phyloP scores from a whole-genome alignment of 2,113 vertebrate species.

The Nymphicus hollandicus region DNA sequence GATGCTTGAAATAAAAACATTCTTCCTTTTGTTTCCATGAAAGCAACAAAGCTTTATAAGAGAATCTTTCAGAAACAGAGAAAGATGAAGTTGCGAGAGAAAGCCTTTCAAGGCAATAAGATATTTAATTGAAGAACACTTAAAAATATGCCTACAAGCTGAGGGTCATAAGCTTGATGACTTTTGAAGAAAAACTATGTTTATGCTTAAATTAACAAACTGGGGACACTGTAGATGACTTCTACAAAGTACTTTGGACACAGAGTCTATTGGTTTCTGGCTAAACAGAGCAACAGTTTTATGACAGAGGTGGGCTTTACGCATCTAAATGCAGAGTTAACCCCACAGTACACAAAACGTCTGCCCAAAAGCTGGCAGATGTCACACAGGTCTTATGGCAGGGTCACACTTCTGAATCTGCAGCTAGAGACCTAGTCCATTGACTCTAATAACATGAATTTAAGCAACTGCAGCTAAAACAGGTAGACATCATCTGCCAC shows the following conservation, averaged over 20 bases:
- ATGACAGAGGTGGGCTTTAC: not conserved
- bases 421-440: not conserved
- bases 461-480: not conserved
- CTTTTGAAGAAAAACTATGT: not conserved
- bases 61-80: not conserved
- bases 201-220: not conserved
- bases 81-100: not conserved
- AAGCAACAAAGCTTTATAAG: not conserved
- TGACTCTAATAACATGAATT: not conserved
- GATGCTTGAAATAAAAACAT: not conserved
- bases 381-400: not conserved
- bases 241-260: not conserved
- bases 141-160: not conserved
- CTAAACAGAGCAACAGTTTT: not conserved
- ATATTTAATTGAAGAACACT: not conserved
- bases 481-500: not conserved
- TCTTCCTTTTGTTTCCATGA: not conserved
- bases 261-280: not conserved
- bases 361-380: not conserved
- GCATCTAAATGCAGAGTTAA: not conserved
- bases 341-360: not conserved
- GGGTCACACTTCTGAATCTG: not conserved
- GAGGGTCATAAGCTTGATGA: not conserved
- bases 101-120: not conserved
- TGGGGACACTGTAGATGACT: not conserved